Evolutionary conservation across 2,797 vertebrate species (phyloP).

Genomic region (Salmo trutta): DNA sequence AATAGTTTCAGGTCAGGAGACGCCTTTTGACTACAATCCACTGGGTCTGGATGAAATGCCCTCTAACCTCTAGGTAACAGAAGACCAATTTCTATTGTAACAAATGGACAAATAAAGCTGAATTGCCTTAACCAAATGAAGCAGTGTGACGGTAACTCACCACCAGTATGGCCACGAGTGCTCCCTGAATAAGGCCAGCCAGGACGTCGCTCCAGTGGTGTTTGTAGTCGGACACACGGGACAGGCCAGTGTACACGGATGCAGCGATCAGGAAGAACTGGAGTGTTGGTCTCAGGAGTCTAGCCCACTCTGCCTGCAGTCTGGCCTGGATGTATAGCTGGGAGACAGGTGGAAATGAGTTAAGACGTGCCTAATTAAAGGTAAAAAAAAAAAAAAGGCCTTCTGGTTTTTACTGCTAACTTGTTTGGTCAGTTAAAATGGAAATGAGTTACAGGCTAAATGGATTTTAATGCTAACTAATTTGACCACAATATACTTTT

Average conservation of each 20-base stretch:
- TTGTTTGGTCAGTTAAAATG: neutral
- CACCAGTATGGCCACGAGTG: slow-evolving; percentile 86
- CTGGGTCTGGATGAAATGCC: neutral
- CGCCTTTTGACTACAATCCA: neutral
- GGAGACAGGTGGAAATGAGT: neutral
- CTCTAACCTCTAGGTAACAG: neutral
- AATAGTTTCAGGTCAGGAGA: too few species aligned
- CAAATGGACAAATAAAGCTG: too few species aligned
- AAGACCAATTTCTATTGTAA: too few species aligned
- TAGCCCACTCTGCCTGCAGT: slow-evolving; percentile 88
- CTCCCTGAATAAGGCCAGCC: slow-evolving; percentile 90
- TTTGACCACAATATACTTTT: neutral
- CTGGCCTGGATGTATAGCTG: slow-evolving; percentile 96
- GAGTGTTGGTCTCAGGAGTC: slow-evolving; percentile 89
- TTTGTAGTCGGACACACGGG: slow-evolving; percentile 94
- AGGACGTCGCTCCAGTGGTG: slow-evolving; percentile 98
- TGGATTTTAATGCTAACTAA: neutral
- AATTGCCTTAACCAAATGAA: too few species aligned
- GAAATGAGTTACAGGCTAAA: neutral
- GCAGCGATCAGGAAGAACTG: slow-evolving; percentile 91
- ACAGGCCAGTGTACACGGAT: slow-evolving; percentile 91
- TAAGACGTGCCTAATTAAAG: too few species aligned
- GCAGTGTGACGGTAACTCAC: slow-evolving; percentile 73
- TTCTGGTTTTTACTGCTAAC: neutral
- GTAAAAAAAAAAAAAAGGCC: too few species aligned